Evolutionary conservation across 2,113 vertebrate genomes (phyloP).

Genomic region (Nannobrachium achirus): DNA sequence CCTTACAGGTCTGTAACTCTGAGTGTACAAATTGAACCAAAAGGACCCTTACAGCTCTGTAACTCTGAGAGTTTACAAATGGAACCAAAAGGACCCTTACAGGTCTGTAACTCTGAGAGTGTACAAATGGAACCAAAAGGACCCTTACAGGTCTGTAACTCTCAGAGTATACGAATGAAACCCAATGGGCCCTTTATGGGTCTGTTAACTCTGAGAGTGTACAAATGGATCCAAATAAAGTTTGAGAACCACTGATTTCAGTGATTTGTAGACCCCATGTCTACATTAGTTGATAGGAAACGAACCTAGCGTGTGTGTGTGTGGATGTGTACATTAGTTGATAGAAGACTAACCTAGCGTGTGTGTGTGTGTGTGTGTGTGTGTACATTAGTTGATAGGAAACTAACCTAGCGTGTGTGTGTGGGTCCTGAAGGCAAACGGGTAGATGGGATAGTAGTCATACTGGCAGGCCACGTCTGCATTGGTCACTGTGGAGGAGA

Average conservation of each 20-base stretch:
- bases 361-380: conserved; percentile 83
- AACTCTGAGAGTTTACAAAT: too few relatives aligned
- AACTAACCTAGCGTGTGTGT: conserved; percentile 92
- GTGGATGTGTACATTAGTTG: not conserved
- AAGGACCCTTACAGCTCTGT: too few relatives aligned
- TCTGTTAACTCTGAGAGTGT: too few relatives aligned
- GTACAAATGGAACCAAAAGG: too few relatives aligned
- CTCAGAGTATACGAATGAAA: too few relatives aligned
- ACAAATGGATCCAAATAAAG: too few relatives aligned
- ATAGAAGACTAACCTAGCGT: conserved; percentile 84
- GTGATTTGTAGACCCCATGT: not conserved
- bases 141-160: too few relatives aligned
- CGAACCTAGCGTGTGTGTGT: not conserved
- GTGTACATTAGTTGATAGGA: not conserved
- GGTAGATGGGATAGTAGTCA: conserved; percentile 88
- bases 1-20: too few relatives aligned
- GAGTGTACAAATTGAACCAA: too few relatives aligned
- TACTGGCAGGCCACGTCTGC: conserved; percentile 91
- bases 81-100: too few relatives aligned
- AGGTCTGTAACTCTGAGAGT: too few relatives aligned
- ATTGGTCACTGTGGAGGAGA: not conserved
- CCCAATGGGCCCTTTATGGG: too few relatives aligned
- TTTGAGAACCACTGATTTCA: not conserved
- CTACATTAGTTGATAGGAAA: not conserved
- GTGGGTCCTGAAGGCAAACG: conserved; percentile 97